Evolutionary conservation across 2,113 vertebrate genomes (phyloP).

Genomic region (Planiliza haematocheilus): DNA sequence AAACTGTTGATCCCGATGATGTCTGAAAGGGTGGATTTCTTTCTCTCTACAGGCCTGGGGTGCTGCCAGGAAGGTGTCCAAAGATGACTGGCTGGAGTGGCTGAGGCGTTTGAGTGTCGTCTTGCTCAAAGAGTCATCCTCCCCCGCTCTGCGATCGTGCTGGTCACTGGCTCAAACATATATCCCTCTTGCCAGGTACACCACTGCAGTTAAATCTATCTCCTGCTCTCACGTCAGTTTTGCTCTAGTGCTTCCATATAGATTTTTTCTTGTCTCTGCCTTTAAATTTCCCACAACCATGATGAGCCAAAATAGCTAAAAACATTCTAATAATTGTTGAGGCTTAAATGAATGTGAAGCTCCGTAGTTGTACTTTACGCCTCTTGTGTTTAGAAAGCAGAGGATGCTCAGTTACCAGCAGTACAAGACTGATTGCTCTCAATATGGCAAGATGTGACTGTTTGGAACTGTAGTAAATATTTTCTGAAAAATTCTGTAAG

Average conservation of each 20-base stretch:
- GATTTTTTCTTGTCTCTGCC: neutral
- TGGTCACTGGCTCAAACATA: conserved; percentile 99
- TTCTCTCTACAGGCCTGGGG: conserved; percentile 92
- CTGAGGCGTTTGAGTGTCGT: conserved; percentile 94
- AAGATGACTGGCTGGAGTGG: conserved; percentile 99
- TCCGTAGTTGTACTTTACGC: neutral
- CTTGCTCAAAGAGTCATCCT: conserved; percentile 97
- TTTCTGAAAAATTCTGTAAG: neutral
- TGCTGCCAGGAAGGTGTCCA: conserved; percentile 97
- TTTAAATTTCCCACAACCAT: neutral
- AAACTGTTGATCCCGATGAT: conserved; percentile 32
- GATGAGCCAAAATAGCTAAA: neutral
- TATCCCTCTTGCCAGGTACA: conserved; percentile 96
- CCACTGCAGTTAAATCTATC: neutral
- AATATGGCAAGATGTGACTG: conserved; percentile 33
- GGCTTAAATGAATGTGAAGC: conserved; percentile 1
- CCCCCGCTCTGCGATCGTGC: conserved; percentile 94
- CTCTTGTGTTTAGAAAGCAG: too few species aligned
- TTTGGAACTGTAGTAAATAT: conserved; percentile 16
- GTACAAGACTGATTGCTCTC: too few species aligned
- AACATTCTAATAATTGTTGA: neutral
- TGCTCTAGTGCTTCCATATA: neutral
- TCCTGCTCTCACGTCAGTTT: neutral
- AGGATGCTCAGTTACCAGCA: too few species aligned
- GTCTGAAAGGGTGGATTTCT: conserved; percentile 28